phyloP scores from a whole-genome alignment of 2,797 vertebrate genomes.

The Labroides dimidiatus region DNA sequence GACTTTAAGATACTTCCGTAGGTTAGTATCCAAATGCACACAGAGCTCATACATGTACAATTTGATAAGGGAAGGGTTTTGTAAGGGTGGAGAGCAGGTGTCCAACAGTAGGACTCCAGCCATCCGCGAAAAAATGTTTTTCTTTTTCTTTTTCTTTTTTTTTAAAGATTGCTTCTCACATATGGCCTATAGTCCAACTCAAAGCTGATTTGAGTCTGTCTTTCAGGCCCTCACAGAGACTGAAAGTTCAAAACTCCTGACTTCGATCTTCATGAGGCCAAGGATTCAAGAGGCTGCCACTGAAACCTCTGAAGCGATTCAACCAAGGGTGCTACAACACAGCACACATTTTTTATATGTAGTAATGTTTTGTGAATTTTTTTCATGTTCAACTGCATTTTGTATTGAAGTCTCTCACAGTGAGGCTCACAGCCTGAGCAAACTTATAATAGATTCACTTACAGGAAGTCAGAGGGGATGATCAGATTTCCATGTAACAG shows the following conservation, averaged over 20 bases:
- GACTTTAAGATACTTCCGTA: too few relatives aligned
- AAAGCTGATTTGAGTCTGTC: slow-evolving; percentile 20
- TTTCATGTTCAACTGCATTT: slow-evolving; percentile 33
- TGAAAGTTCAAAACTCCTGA: slow-evolving; percentile 52
- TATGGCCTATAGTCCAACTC: slow-evolving; percentile 25
- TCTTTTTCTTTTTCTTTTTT: too few relatives aligned
- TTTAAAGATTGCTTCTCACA: too few relatives aligned
- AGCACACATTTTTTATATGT: slow-evolving; percentile 60
- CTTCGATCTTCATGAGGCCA: slow-evolving; percentile 52
- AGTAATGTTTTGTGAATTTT: slow-evolving; percentile 21
- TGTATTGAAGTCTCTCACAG: slow-evolving; percentile 21
- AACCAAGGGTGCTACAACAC: slow-evolving; percentile 48
- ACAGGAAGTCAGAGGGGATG: slow-evolving; percentile 36
- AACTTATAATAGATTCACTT: slow-evolving; percentile 31
- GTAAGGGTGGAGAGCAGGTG: neutral
- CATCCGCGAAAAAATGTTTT: too few relatives aligned
- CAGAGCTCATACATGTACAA: too few relatives aligned
- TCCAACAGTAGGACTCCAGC: neutral
- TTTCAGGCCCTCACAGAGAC: slow-evolving; percentile 22
- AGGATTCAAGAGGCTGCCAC: slow-evolving; percentile 30
- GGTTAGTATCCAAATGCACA: too few relatives aligned
- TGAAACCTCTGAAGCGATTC: slow-evolving; percentile 51
- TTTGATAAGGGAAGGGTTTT: neutral
- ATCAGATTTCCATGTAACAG: slow-evolving; percentile 48
- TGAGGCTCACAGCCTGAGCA: slow-evolving; percentile 25